Base-by-base conservation (phyloP, 2,888 invertebrate species). In the Iselma pallidipennis region DNA sequence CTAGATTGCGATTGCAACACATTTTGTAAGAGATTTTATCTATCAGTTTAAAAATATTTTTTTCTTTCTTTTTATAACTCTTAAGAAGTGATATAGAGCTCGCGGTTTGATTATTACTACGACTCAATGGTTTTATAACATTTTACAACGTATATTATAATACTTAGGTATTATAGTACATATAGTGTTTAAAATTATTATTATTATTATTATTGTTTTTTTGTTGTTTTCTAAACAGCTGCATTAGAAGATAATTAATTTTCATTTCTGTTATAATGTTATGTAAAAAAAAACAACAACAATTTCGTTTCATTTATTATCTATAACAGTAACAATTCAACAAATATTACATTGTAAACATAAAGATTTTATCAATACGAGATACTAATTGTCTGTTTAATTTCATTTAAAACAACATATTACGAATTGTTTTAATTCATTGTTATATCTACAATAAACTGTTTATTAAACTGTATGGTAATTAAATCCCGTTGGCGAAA, bases 21-120 rank as follows among this genome's bases (percentile, higher is more conserved):
- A 29, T 50, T 50, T 51, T 51, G 51, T 51, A 51, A 51, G 16
- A 51, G 51, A 51, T 51, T 29, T 51, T 51, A 51, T 51, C 51
- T 16, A 12, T 21, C 28, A 29, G 29, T 51, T 51, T n/a, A n/a
- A n/a, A 51, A 51, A 12, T n/a, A 7, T 28, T 51, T 51, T 29
- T 28, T 12, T n/a, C n/a, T n/a, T n/a, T n/a, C n/a, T n/a, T 45
- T 19, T 16, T 37, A 1, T 21, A 45, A 33, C 33, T 45, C 12
- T 45, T 45, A 21, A 45, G 5, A 21, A 45, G 45, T 45, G 16
- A 21, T 21, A 21, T 45, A 45, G 19, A 45, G 21, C 19, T 45
- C 45, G 21, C 16, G 10, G 12, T 45, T 4, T 45, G 16, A 45
- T 21, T 21, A 45, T 45, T 45, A 45, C 21, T 21, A 45, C 45